Percentiles rank a stretch among this genome's conserved stretches.
phyloP scores from a whole-genome alignment of 1,140 invertebrate genomes.

The Drosophila equinoxialis region DNA sequence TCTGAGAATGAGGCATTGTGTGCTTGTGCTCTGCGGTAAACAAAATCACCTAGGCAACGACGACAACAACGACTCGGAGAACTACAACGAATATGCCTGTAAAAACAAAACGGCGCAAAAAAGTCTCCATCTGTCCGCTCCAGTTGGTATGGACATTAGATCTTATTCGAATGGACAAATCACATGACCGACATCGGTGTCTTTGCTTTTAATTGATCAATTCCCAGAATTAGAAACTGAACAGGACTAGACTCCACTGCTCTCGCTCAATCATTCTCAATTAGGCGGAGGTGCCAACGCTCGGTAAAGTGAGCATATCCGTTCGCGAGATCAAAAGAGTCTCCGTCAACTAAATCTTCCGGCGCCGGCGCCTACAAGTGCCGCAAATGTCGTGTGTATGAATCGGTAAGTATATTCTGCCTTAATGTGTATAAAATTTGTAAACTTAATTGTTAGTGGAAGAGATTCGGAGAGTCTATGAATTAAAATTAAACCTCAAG shows the following conservation, averaged over 20 bases:
- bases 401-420: slow-evolving; percentile 18
- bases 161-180: slow-evolving; percentile 29
- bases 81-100: slow-evolving; percentile 58
- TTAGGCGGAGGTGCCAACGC: slow-evolving; percentile 38
- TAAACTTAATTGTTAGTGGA: slow-evolving; percentile 14
- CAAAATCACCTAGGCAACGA: slow-evolving; percentile 73
- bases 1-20: slow-evolving; percentile 30
- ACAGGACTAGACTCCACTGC: background rate
- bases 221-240: slow-evolving; percentile 78
- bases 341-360: slow-evolving; percentile 2
- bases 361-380: slow-evolving; percentile 11
- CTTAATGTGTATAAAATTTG: slow-evolving; percentile 4
- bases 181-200: slow-evolving; percentile 55
- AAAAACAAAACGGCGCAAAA: slow-evolving; percentile 50
- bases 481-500: slow-evolving; percentile 20
- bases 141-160: slow-evolving; percentile 4
- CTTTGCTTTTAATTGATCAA: slow-evolving; percentile 66
- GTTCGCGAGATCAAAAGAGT: slow-evolving; percentile 38
- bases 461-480: slow-evolving; percentile 10
- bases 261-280: slow-evolving; percentile 36
- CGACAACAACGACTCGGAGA: slow-evolving; percentile 48
- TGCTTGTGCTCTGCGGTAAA: slow-evolving; percentile 61
- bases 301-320: slow-evolving; percentile 65
- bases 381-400: background rate
- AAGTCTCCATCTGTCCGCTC: slow-evolving; percentile 8